These are phyloP conservation scores for Protonemura montana DNA, from an alignment of 2,888 invertebrate species.

Conservation along the genomic window DNA sequence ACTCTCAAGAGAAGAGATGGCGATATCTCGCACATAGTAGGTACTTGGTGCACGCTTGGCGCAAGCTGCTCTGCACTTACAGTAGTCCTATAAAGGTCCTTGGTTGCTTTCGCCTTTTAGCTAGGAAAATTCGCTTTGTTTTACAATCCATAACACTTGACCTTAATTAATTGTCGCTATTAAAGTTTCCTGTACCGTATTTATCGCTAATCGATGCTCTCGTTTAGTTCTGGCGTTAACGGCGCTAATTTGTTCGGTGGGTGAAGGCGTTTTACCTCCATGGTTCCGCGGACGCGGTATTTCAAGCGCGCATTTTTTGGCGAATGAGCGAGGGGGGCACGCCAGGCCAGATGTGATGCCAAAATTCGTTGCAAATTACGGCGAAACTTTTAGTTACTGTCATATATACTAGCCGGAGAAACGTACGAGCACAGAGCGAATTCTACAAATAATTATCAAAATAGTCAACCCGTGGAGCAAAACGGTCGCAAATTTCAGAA, in stretches of 20 bases:
- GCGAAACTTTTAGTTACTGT: background rate
- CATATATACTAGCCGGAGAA: no score
- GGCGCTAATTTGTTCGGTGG: constrained; percentile 47
- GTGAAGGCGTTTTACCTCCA: background rate
- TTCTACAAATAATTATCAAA: background rate
- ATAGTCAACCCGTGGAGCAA: background rate
- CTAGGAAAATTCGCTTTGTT: background rate
- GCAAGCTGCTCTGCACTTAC: background rate
- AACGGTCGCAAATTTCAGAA: no score
- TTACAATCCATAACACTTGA: constrained; percentile 39
- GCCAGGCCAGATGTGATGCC: background rate
- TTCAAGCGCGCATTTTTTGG: background rate
- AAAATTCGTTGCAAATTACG: background rate
- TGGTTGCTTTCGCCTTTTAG: background rate
- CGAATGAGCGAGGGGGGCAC: background rate
- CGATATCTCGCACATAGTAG: background rate
- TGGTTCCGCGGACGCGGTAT: background rate
- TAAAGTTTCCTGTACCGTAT: constrained; percentile 39
- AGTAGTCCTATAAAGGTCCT: background rate
- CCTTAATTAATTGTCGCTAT: constrained; percentile 42
- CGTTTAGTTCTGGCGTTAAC: constrained; percentile 41
- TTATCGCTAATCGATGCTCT: constrained; percentile 48
- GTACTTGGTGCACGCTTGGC: background rate
- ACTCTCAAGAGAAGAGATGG: background rate
- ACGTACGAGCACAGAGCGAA: no score